phyloP scores from a whole-genome alignment of 2,113 vertebrate species.

The Perca schrenkii region DNA sequence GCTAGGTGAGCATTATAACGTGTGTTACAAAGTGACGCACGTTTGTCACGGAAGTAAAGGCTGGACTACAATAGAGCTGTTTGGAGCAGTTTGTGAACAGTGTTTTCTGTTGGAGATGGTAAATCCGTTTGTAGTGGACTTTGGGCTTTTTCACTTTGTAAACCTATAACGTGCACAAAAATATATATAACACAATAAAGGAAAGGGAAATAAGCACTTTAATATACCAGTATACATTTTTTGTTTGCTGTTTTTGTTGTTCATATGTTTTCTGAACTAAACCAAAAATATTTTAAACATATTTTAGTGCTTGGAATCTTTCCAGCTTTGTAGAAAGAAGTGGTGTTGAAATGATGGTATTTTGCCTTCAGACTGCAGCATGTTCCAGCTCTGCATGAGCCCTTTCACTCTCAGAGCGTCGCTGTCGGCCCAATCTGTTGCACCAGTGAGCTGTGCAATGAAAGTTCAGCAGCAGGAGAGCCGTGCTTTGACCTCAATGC shows the following conservation, averaged over 20 bases:
- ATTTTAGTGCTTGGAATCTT: background rate
- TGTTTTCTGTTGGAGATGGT: too few relatives aligned
- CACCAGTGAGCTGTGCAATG: conserved; percentile 69
- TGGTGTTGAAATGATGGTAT: conserved; percentile 14
- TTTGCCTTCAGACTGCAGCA: conserved; percentile 26
- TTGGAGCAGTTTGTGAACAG: too few relatives aligned
- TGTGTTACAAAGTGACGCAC: too few relatives aligned
- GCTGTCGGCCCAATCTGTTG: conserved; percentile 70
- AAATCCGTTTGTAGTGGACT: too few relatives aligned
- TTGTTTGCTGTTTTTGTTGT: background rate
- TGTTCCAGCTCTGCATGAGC: conserved; percentile 52
- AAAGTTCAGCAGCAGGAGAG: conserved; percentile 55
- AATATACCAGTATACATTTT: background rate
- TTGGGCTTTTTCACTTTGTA: too few relatives aligned
- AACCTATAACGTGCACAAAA: too few relatives aligned
- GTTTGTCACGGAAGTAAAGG: too few relatives aligned
- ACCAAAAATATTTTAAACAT: background rate
- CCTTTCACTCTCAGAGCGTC: conserved; percentile 39
- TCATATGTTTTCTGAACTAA: background rate
- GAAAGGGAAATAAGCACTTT: too few relatives aligned
- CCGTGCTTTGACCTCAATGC: conserved; percentile 48
- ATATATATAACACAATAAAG: too few relatives aligned
- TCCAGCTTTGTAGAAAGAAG: conserved; percentile 27
- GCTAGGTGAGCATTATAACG: too few relatives aligned
- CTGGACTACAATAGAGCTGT: too few relatives aligned